Base-by-base conservation (phyloP, 53 echinoderm and acorn worm species). In the Temnopleurus reevesii region DNA sequence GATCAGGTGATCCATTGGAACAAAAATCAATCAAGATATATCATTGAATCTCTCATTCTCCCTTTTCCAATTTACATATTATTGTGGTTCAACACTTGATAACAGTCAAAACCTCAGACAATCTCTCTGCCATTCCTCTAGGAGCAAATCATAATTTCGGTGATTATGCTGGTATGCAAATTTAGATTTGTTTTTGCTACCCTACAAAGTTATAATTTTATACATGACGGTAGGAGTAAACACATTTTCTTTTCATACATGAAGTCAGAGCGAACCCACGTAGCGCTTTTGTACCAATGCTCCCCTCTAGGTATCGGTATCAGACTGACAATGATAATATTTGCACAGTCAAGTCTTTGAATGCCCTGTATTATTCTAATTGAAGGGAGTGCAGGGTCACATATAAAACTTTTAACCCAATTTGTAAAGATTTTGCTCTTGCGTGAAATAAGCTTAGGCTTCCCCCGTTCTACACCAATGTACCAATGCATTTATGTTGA, bases 241-340 rank as follows among this genome's bases (percentile, higher is more conserved):
- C n/a, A n/a, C n/a, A n/a, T n/a, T n/a, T n/a, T n/a, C n/a, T n/a
- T n/a, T n/a, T n/a, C n/a, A n/a, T n/a, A n/a, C n/a, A n/a, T n/a
- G n/a, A n/a, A n/a, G n/a, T n/a, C n/a, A n/a, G n/a, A n/a, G n/a
- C n/a, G n/a, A n/a, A n/a, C n/a, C n/a, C n/a, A n/a, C n/a, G n/a
- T n/a, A n/a, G n/a, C n/a, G n/a, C n/a, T n/a, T n/a, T n/a, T n/a
- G n/a, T n/a, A n/a, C n/a, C n/a, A n/a, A n/a, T n/a, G n/a, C n/a
- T n/a, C n/a, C n/a, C n/a, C n/a, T n/a, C n/a, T n/a, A n/a, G n/a
- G n/a, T n/a, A n/a, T n/a, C n/a, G n/a, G n/a, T n/a, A n/a, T n/a
- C n/a, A n/a, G 8, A 38, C 38, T 71, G 38, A 71, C 71, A 71
- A 21, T 71, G 71, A 71, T 71, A 71, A 38, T 71, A 71, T 71